phyloP scores from a whole-genome alignment of 2,888 invertebrate species.

The Heliconius aoede region DNA sequence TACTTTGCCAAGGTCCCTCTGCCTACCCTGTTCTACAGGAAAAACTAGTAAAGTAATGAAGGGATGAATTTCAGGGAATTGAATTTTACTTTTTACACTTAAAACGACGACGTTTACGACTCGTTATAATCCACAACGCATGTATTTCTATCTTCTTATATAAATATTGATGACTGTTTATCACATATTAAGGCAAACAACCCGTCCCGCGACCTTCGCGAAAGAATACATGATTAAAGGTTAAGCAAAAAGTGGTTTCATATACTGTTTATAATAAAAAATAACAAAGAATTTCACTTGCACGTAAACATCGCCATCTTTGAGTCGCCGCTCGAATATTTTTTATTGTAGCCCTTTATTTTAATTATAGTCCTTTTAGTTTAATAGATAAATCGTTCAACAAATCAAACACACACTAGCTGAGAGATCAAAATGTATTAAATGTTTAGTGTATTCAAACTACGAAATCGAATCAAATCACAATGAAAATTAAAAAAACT shows the following conservation, averaged over 20 bases:
- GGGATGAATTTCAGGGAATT: too few species aligned
- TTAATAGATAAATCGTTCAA: not conserved
- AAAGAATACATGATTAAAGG: conserved; percentile 43
- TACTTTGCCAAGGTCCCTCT: too few species aligned
- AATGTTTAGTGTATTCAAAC: too few species aligned
- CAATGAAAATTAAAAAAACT: too few species aligned
- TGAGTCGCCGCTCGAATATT: conserved; percentile 35
- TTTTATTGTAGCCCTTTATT: conserved; percentile 6
- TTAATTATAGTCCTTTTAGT: conserved; percentile 5
- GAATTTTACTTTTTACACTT: too few species aligned
- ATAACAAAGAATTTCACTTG: conserved; percentile 41
- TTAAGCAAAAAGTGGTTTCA: conserved; percentile 44
- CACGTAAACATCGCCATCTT: conserved; percentile 47
- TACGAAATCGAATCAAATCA: too few species aligned
- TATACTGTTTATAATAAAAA: conserved; percentile 44
- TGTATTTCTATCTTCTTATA: not conserved
- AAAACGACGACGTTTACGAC: not conserved
- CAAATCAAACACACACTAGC: not conserved
- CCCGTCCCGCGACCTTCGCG: conserved; percentile 33
- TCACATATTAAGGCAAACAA: conserved; percentile 12
- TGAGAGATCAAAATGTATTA: not conserved
- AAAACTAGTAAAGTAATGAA: too few species aligned
- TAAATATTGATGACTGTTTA: conserved; percentile 4
- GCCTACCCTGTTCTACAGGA: too few species aligned
- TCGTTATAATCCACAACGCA: not conserved